Conservation (phyloP, 2,113 vertebrate genomes). For the Rhombomys opimus region DNA sequence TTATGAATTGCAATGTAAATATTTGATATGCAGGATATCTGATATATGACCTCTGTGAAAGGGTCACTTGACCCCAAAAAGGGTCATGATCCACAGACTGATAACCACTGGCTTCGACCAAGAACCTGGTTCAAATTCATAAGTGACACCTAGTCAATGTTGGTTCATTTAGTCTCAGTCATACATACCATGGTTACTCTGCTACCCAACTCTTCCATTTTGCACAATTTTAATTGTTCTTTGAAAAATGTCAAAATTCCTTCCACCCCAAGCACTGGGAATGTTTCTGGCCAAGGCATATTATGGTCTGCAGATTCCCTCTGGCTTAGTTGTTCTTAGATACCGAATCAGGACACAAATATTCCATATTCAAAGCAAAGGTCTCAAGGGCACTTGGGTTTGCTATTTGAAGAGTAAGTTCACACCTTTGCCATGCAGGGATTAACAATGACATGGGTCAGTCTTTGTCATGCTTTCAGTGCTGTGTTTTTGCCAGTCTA, state of each 20-base stretch:
- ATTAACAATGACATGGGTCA: background rate
- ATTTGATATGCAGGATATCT: background rate
- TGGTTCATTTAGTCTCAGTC: background rate
- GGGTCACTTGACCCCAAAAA: background rate
- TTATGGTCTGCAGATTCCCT: background rate
- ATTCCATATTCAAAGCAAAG: conserved; percentile 18
- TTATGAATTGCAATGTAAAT: background rate
- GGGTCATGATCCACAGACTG: background rate
- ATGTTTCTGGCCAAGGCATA: conserved; percentile 2
- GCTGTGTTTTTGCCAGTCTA: conserved; percentile 8
- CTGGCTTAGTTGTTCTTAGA: background rate
- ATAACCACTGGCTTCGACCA: background rate
- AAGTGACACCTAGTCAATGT: background rate
- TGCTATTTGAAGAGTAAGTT: conserved; percentile 23
- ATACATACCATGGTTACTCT: background rate
- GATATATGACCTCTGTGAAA: background rate
- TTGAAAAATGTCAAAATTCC: conserved; percentile 13
- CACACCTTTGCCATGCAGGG: background rate
- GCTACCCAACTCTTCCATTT: background rate
- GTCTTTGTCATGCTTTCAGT: conserved; percentile 39
- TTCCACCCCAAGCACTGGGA: background rate
- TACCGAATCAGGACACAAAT: conserved; percentile 2
- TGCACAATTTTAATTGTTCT: background rate
- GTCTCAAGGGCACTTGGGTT: background rate
- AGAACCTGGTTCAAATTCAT: background rate